phyloP scores from a whole-genome alignment of 2,797 vertebrate genomes.

The Enteromius thamalakanensis region DNA sequence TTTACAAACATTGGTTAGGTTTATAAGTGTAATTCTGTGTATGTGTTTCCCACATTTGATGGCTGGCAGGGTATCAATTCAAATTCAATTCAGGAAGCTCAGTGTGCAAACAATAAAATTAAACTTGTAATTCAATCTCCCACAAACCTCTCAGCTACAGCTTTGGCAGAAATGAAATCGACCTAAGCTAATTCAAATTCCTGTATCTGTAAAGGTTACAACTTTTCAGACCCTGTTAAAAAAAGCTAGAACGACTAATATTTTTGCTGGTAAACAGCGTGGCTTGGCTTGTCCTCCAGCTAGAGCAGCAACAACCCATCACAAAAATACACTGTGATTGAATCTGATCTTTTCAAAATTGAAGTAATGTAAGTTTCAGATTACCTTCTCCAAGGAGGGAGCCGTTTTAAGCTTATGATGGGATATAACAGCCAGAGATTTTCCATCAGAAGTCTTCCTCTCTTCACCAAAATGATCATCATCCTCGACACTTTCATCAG shows the following conservation, averaged over 20 bases:
- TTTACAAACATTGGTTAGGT: background rate
- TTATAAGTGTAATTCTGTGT: background rate
- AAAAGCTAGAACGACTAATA: background rate
- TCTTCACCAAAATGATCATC: conserved; percentile 58
- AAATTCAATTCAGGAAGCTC: conserved; percentile 8
- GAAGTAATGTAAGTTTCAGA: background rate
- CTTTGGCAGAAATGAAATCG: background rate
- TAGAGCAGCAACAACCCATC: background rate
- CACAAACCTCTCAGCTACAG: conserved; percentile 23
- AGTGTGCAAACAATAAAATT: conserved; percentile 19
- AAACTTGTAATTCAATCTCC: background rate
- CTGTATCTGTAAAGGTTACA: background rate
- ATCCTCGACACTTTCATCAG: conserved; percentile 66
- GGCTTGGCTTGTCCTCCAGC: background rate
- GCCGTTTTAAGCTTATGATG: conserved; percentile 33
- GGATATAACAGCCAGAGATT: conserved; percentile 52
- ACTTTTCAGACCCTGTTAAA: background rate
- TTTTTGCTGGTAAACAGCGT: conserved; percentile 3
- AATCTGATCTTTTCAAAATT: background rate
- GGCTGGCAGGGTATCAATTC: conserved; percentile 20
- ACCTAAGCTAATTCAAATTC: conserved; percentile 17
- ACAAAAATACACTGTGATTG: background rate
- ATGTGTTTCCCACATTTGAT: background rate
- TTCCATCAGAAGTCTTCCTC: conserved; percentile 37
- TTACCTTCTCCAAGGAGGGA: conserved; percentile 56